These are phyloP conservation scores for Melanerpes aurifrons DNA, from an alignment of 2,113 vertebrate genomes.

Conservation along the genomic window DNA sequence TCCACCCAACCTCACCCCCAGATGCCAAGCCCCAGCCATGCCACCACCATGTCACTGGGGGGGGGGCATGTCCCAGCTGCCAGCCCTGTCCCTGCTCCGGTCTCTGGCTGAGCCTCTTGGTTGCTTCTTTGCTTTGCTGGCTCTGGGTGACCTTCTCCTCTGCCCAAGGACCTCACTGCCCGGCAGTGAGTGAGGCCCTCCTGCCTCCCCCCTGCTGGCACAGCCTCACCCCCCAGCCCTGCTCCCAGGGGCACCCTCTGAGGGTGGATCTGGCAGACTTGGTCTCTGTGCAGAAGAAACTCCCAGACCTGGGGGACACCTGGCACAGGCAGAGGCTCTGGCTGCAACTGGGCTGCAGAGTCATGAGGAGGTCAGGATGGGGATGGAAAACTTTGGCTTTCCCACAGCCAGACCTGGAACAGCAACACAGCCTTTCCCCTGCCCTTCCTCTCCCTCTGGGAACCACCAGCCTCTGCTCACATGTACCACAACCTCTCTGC, in stretches of 20 bases:
- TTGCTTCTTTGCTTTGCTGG: background rate
- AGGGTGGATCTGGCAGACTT: background rate
- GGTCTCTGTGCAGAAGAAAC: background rate
- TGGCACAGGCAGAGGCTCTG: background rate
- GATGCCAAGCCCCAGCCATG: background rate
- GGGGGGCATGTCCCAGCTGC: background rate
- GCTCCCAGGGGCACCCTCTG: background rate
- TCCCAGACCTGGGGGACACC: background rate
- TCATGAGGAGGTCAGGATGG: background rate
- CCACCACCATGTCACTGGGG: background rate
- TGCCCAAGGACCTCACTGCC: background rate
- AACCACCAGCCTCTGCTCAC: fast-evolving
- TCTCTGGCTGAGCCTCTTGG: fast-evolving
- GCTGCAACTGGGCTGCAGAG: background rate
- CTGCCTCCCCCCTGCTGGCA: background rate
- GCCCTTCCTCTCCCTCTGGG: background rate
- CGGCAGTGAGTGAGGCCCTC: background rate
- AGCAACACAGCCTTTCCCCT: fast-evolving
- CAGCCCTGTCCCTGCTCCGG: fast-evolving
- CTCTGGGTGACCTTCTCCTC: background rate
- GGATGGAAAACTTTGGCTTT: background rate
- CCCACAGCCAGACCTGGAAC: fast-evolving
- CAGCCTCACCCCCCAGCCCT: background rate
- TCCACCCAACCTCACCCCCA: background rate
- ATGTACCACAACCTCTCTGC: fast-evolving